Base-by-base conservation (phyloP, 1,140 invertebrate species). In the Xylocopa sonorina region DNA sequence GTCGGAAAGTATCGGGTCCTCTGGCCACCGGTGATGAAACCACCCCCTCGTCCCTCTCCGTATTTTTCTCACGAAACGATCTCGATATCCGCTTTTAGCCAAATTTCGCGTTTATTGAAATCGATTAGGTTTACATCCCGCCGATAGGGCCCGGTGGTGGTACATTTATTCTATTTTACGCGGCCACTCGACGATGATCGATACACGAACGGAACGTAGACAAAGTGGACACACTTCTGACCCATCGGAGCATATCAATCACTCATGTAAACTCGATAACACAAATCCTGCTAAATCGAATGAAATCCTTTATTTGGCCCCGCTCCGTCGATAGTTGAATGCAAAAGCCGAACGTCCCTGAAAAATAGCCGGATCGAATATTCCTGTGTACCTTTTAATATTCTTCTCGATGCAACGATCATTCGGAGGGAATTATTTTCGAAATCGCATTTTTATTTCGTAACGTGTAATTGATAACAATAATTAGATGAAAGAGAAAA, bases 161-260 rank as follows among this genome's bases (percentile, higher is more conserved):
- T 48, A n/a, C 66, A 21, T 43, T 69, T 34, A 57, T 76, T 69
- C 55, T 21, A 18, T 43, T 78, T 46, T 69, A 16, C n/a, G 0
- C 21, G 27, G 38, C 21, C 24, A 53, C 38, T 53, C 27, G 0
- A 63, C 29, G 24, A 53, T 78, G 76, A 78, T 72, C 48, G 68
- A 78, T 78, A 72, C 41, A 34, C 68, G 34, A 34, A 18, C 48
- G 14, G 38, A 71, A 43, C 43, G 67, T 57, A 71, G 67, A 78
- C 57, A 51, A 78, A 78, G 27, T 62, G 58, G 38, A 32, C 57
- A 55, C 57, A 53, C 29, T 63, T 63, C 68, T 60, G 21, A 34
- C 46, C 29, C 72, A 78, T 72, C 38, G 48, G 27, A 21, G 14
- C 10, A 29, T 63, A 78, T 78, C 58, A 46, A 78, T 78, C 76